Percentiles rank a stretch among this genome's conserved stretches.
Conservation (phyloP, 2,888 invertebrate species). For the Dione juno region DNA sequence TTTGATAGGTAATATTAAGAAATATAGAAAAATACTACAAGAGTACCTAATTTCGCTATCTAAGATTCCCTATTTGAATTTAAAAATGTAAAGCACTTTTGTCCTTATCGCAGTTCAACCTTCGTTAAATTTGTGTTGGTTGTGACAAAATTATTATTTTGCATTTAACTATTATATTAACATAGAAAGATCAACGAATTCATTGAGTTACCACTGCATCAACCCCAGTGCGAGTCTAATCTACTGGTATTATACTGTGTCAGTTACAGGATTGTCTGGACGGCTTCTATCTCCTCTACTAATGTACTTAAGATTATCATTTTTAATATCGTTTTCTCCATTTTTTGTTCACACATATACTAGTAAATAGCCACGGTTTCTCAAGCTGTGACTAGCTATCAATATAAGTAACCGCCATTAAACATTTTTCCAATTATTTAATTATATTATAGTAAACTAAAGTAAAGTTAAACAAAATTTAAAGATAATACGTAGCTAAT, state of each 20-base stretch:
- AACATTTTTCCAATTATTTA: too few species aligned
- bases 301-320: neutral
- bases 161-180: too few species aligned
- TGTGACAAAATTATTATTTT: constrained; percentile 10
- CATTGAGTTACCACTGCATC: neutral
- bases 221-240: neutral
- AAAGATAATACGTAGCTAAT: neutral
- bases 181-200: too few species aligned
- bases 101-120: constrained; percentile 38
- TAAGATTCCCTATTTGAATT: constrained; percentile 43
- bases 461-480: neutral
- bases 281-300: neutral
- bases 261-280: neutral
- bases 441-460: neutral
- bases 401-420: too few species aligned
- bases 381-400: too few species aligned
- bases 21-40: neutral
- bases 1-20: neutral
- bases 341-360: too few species aligned
- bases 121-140: constrained; percentile 23
- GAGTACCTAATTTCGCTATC: constrained; percentile 33
- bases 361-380: too few species aligned
- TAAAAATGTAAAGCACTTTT: constrained; percentile 36
- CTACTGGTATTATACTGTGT: neutral
- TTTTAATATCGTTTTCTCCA: neutral